Percentiles rank a stretch among this genome's conserved stretches.
Conservation (phyloP, 2,888 invertebrate genomes). For the Crepidodera aurea region DNA sequence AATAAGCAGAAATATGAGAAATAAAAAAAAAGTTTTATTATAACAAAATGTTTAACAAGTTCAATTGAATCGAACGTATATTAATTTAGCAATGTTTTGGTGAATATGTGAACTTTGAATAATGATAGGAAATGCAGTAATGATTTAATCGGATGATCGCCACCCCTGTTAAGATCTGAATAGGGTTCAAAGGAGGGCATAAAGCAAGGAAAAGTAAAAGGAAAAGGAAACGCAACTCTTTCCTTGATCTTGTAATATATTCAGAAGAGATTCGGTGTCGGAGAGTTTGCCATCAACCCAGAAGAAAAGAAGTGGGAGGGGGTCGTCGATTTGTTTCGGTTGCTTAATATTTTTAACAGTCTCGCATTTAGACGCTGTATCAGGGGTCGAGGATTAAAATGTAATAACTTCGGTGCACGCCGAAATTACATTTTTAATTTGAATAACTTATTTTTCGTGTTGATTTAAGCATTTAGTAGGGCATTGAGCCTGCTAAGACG, state of each 20-base stretch:
- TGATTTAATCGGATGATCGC: constrained; percentile 16
- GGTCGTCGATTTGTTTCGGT: constrained; percentile 61
- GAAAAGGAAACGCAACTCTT: constrained; percentile 55
- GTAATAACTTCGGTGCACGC: constrained; percentile 62
- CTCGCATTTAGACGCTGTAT: constrained; percentile 59
- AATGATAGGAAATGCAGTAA: neutral
- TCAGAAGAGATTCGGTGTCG: constrained; percentile 53
- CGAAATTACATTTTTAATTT: constrained; percentile 76
- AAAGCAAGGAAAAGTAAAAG: constrained; percentile 35
- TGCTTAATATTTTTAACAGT: constrained; percentile 62
- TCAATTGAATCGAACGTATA: too few species aligned
- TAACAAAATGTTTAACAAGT: too few species aligned
- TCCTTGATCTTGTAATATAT: constrained; percentile 61
- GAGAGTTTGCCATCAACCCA: constrained; percentile 20
- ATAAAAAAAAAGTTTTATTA: too few species aligned
- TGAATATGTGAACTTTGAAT: too few species aligned
- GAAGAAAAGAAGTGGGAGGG: constrained; percentile 33
- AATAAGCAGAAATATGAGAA: too few species aligned
- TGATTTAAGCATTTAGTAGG: constrained; percentile 71
- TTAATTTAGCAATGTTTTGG: too few species aligned
- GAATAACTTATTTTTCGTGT: constrained; percentile 77
- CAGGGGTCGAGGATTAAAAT: constrained; percentile 63
- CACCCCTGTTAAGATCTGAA: constrained; percentile 37
- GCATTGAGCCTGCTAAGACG: constrained; percentile 68
- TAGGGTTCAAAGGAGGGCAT: constrained; percentile 46